Conservation (phyloP, 2,797 vertebrate genomes). For the Phylloscopus collybita region DNA sequence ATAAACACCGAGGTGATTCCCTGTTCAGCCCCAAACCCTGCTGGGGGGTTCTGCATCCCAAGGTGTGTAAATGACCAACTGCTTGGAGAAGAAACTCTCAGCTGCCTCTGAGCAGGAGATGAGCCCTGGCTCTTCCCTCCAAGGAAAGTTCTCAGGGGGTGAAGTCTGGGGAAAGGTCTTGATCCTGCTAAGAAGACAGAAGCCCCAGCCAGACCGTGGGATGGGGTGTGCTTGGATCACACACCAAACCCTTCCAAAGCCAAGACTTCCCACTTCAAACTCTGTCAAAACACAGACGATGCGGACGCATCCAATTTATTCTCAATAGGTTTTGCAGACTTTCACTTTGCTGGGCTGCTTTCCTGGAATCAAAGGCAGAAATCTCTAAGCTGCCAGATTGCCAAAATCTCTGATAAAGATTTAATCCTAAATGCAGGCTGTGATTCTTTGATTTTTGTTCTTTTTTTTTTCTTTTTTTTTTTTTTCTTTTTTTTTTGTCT, state of each 20-base stretch:
- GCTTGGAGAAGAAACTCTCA: background rate
- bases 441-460: background rate
- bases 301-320: conserved; percentile 30
- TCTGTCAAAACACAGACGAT: conserved; percentile 35
- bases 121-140: background rate
- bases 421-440: background rate
- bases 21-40: background rate
- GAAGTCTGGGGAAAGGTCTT: background rate
- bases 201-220: background rate
- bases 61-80: fast-evolving
- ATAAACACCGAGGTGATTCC: background rate
- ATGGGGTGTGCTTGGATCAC: background rate
- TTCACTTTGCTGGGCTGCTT: background rate
- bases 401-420: conserved; percentile 4
- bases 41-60: background rate
- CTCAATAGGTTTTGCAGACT: conserved; percentile 51
- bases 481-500: background rate
- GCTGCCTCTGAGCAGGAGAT: background rate
- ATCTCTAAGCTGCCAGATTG: background rate
- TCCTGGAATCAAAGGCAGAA: conserved; percentile 47
- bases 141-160: background rate
- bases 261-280: conserved; percentile 48
- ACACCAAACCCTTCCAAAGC: conserved; percentile 18
- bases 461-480: background rate
- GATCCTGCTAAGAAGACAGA: background rate